Evolutionary conservation across 2,888 invertebrate species (phyloP).

Genomic region (Hartigia nigra): DNA sequence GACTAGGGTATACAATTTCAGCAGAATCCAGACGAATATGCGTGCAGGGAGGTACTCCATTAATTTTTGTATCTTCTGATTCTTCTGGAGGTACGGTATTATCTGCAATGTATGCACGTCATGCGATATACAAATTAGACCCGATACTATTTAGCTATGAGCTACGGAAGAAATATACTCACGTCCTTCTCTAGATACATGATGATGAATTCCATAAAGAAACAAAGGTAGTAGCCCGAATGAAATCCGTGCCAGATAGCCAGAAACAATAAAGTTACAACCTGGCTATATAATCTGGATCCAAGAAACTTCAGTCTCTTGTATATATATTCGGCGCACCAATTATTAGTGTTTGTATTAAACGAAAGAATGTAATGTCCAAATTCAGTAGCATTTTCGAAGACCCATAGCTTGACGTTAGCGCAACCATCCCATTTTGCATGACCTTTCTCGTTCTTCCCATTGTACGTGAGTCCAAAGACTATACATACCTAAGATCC

Average conservation of each 20-base stretch:
- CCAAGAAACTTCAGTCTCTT: constrained; percentile 93
- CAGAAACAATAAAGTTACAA: constrained; percentile 84
- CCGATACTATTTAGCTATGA: constrained; percentile 4
- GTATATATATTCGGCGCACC: constrained; percentile 94
- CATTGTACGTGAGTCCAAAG: constrained; percentile 87
- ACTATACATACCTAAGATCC: constrained; percentile 62
- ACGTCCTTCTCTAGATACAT: constrained; percentile 89
- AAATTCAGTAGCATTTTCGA: constrained; percentile 87
- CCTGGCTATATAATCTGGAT: constrained; percentile 77
- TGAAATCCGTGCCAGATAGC: constrained; percentile 97
- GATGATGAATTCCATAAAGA: constrained; percentile 90
- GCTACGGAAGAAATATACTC: constrained; percentile 51
- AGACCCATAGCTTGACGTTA: constrained; percentile 85
- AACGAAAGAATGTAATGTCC: constrained; percentile 91
- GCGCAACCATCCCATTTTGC: constrained; percentile 88
- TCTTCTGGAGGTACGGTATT: constrained; percentile 69
- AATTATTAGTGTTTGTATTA: constrained; percentile 95
- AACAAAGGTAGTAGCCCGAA: constrained; percentile 93
- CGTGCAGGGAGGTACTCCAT: constrained; percentile 59
- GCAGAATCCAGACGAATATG: constrained; percentile 69
- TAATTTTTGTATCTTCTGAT: constrained; percentile 67
- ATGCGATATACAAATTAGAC: not conserved
- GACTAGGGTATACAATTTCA: constrained; percentile 80
- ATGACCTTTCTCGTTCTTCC: constrained; percentile 73
- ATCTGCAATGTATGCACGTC: constrained; percentile 63